Evolutionary conservation across 2,113 vertebrate species (phyloP), one percentile per base, ranked within the genome.

Genomic region (Catharus minimus): DNA sequence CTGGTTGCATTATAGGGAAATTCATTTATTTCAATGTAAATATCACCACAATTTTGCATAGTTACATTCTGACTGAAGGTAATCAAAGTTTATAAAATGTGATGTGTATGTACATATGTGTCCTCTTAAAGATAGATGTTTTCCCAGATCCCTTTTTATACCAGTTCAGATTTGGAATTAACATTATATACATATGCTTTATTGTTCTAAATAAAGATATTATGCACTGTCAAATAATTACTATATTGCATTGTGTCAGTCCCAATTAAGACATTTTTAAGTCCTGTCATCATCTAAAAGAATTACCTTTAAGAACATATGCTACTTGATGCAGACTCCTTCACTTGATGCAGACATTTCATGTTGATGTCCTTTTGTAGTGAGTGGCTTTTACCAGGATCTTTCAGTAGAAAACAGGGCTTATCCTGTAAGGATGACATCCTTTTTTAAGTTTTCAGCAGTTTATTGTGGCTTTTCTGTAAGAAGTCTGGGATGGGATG

Each of bases 141-240:
- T 97, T 96, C 96, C 93, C 95, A 92, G 90, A 96, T 97, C 95
- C 94, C 93, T 97, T 98, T 98, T 98, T 98, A 98, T 98, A 98
- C 96, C 95, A 94, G 95, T 98, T 97, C 97, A 97, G 94, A 98
- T 97, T 97, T 97, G 95, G 96, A 98, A 97, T 97, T 95, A 97
- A 95, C 97, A 96, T 97, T 97, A 97, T 98, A 97, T 97, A 97
- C 96, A 97, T 98, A 98, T 98, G 97, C 97, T 98, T 98, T 98
- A 98, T 98, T 98, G 98, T 98, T 98, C 96, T 98, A 98, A 98
- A 98, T 98, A 98, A 98, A 98, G 97, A 97, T 97, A 98, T 96
- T 98, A 98, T 97, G 97, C 97, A 97, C 97, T 97, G 94, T 95
- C 94, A 74, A 77, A 94, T 94, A 95, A 67, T 74, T 89, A 86